phyloP scores from a whole-genome alignment of 2,797 vertebrate genomes.

The Paguma larvata region DNA sequence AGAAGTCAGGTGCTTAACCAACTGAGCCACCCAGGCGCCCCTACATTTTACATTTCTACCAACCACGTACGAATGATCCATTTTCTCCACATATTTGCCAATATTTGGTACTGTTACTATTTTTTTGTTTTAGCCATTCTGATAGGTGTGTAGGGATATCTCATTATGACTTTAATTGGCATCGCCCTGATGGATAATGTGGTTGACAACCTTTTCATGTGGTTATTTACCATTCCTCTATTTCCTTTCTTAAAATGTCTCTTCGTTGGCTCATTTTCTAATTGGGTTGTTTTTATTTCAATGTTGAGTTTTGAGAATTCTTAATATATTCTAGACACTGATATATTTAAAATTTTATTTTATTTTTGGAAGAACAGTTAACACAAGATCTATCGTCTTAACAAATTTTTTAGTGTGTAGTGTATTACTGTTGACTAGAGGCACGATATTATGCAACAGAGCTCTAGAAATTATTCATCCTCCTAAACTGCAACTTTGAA shows the following conservation, averaged over 20 bases:
- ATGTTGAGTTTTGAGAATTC: not conserved
- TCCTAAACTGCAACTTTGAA: not conserved
- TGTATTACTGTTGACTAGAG: not conserved
- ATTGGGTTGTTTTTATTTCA: not conserved
- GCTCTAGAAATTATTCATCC: not conserved
- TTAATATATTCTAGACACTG: not conserved
- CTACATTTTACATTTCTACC: slow-evolving; percentile 16
- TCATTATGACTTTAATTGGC: slow-evolving; percentile 25
- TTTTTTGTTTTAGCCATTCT: not conserved
- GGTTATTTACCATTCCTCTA: not conserved
- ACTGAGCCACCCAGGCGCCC: too few relatives aligned
- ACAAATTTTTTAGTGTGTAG: not conserved
- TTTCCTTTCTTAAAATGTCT: slow-evolving; percentile 1
- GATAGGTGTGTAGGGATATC: not conserved
- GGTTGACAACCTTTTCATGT: not conserved
- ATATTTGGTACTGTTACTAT: not conserved
- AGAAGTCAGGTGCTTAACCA: too few relatives aligned
- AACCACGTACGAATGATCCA: not conserved
- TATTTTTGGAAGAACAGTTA: not conserved
- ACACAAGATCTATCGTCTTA: not conserved
- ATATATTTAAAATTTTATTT: not conserved
- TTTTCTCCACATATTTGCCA: slow-evolving; percentile 16
- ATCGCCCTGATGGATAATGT: not conserved
- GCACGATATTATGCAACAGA: not conserved
- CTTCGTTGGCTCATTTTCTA: slow-evolving; percentile 3